Conservation (phyloP, 2,113 vertebrate genomes). For the Chamaea fasciata region DNA sequence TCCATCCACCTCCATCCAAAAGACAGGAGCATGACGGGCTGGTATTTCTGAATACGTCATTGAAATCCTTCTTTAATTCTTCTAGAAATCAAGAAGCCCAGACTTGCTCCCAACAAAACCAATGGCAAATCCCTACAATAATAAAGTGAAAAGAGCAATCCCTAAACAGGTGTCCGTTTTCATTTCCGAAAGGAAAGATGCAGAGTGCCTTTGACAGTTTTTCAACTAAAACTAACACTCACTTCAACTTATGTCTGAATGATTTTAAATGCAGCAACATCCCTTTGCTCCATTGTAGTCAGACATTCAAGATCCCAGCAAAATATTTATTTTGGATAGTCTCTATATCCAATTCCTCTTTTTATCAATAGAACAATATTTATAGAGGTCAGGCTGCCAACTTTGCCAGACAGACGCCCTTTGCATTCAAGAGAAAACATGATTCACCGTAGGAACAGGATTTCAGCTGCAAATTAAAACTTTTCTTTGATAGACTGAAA, state of each 20-base stretch:
- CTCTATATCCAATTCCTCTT: constrained; percentile 22
- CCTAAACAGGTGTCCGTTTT: background rate
- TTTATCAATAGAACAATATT: constrained; percentile 60
- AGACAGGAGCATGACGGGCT: rapidly evolving
- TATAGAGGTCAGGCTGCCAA: constrained; percentile 13
- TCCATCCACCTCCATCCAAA: background rate
- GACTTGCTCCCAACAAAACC: background rate
- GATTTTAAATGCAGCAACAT: constrained; percentile 15
- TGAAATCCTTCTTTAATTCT: background rate
- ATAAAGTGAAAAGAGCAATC: background rate
- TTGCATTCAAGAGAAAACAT: constrained; percentile 34
- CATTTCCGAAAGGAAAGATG: background rate
- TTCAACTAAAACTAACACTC: constrained; percentile 3
- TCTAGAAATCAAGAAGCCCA: background rate
- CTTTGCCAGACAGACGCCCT: constrained; percentile 45
- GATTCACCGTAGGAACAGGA: background rate
- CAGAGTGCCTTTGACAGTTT: constrained; percentile 29
- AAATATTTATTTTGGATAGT: constrained; percentile 55
- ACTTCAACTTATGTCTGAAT: background rate
- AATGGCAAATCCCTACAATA: background rate
- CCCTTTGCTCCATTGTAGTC: constrained; percentile 26
- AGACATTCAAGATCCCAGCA: constrained; percentile 10
- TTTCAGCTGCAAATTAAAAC: constrained; percentile 34
- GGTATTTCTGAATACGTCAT: background rate
- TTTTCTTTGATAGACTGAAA: constrained; percentile 22